These are phyloP conservation scores for Sebastes ruberrimus DNA, from an alignment of 2,797 vertebrate species.

Conservation along the genomic window DNA sequence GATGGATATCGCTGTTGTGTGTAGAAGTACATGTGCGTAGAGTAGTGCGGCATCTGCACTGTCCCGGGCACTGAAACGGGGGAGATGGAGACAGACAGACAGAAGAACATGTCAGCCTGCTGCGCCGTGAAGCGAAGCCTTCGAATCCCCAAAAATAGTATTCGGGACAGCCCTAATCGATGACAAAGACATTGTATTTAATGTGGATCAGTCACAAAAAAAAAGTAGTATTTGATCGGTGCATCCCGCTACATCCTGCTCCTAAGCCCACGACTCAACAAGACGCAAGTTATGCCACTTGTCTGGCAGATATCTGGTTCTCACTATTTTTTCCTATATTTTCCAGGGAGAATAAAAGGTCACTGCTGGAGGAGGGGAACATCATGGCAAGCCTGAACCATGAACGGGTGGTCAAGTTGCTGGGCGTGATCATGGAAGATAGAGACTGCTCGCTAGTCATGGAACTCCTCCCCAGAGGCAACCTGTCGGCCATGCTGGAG, in stretches of 20 bases:
- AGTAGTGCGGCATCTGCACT: too few relatives aligned
- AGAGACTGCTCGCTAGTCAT: constrained; percentile 93
- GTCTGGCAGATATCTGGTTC: neutral
- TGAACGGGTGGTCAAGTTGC: constrained; percentile 89
- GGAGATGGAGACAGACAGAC: too few relatives aligned
- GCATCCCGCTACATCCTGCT: neutral
- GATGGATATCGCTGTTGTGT: too few relatives aligned
- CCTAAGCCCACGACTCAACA: neutral
- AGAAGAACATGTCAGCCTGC: too few relatives aligned
- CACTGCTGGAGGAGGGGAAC: constrained; percentile 90
- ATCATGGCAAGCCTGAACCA: constrained; percentile 91
- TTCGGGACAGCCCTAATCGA: too few relatives aligned
- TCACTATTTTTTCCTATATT: neutral
- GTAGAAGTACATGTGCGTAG: too few relatives aligned
- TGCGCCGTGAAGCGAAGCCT: too few relatives aligned
- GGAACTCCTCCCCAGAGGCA: constrained; percentile 92
- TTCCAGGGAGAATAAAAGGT: constrained; percentile 71
- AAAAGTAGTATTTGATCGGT: neutral
- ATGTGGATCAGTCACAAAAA: neutral
- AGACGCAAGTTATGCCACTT: neutral
- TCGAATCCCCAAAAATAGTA: too few relatives aligned
- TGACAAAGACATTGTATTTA: neutral
- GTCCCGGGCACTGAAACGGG: too few relatives aligned
- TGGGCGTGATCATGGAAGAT: constrained; percentile 92
- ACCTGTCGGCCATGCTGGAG: constrained; percentile 89